phyloP scores from a whole-genome alignment of 2,113 vertebrate species.

The Eurypyga helias region DNA sequence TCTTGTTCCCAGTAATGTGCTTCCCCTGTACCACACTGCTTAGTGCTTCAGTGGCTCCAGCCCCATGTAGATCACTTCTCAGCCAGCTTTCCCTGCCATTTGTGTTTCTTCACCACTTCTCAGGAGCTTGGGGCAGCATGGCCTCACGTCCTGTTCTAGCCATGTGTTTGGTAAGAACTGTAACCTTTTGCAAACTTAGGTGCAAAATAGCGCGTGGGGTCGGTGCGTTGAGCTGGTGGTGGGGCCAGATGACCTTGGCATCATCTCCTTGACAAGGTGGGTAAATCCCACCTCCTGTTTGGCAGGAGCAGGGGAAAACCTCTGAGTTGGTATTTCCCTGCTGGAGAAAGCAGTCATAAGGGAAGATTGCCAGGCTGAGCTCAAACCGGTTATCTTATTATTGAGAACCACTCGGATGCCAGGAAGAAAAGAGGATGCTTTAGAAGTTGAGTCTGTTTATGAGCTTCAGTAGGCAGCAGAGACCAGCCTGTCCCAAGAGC shows the following conservation, averaged over 20 bases:
- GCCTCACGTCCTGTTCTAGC: not conserved
- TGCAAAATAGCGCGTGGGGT: not conserved
- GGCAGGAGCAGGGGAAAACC: not conserved
- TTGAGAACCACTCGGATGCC: not conserved
- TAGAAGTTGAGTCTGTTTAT: constrained; percentile 33
- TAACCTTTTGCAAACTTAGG: not conserved
- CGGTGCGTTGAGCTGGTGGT: not conserved
- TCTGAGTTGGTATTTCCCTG: not conserved
- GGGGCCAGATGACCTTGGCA: not conserved
- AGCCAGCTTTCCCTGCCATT: not conserved
- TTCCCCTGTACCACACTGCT: not conserved
- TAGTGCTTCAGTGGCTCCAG: not conserved
- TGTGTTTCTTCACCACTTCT: not conserved
- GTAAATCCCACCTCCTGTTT: not conserved
- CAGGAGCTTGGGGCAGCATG: not conserved
- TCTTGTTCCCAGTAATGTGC: not conserved
- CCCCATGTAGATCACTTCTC: fast-evolving
- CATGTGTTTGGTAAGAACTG: not conserved
- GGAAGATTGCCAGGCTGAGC: not conserved
- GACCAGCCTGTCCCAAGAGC: not conserved
- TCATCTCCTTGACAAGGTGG: not conserved
- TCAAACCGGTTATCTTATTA: constrained; percentile 15
- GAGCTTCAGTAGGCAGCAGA: not conserved
- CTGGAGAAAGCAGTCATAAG: not conserved
- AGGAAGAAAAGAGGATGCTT: not conserved